Percentiles rank a stretch among this genome's conserved stretches.
Conservation (phyloP, 2,888 invertebrate species). For the Acanthopleura granulata region DNA sequence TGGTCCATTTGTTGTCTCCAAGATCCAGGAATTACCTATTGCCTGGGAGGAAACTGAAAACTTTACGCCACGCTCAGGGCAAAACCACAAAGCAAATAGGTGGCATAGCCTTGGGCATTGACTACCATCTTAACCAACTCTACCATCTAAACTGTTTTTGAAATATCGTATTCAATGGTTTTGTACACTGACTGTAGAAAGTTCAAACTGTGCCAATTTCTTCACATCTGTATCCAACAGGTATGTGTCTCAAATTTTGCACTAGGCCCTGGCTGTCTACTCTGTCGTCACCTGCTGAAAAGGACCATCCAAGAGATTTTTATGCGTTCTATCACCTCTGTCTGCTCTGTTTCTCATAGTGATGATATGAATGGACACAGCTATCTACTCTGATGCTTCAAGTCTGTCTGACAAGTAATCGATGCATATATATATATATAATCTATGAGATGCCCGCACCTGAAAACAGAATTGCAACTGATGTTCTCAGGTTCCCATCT, state of each 20-base stretch:
- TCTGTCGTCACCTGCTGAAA: neutral
- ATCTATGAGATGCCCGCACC: neutral
- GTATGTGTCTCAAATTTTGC: neutral
- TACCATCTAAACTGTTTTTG: too few species aligned
- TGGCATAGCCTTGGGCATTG: too few species aligned
- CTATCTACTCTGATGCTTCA: neutral
- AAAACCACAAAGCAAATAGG: neutral
- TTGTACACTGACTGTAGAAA: too few species aligned
- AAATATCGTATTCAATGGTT: too few species aligned
- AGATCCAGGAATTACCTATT: too few species aligned
- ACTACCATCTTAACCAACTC: too few species aligned
- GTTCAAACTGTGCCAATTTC: too few species aligned
- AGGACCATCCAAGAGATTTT: neutral
- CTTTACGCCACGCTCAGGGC: too few species aligned
- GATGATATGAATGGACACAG: neutral
- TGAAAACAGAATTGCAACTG: neutral
- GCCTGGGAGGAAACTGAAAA: too few species aligned
- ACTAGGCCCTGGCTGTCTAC: conserved; percentile 17
- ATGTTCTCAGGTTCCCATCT: neutral
- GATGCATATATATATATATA: neutral
- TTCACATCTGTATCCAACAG: too few species aligned
- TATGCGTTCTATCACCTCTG: neutral
- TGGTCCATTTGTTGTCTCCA: too few species aligned
- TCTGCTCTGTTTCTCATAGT: neutral
- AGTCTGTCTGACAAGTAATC: too few species aligned